Conservation (phyloP, 1,140 invertebrate genomes). For the Battus philenor region DNA sequence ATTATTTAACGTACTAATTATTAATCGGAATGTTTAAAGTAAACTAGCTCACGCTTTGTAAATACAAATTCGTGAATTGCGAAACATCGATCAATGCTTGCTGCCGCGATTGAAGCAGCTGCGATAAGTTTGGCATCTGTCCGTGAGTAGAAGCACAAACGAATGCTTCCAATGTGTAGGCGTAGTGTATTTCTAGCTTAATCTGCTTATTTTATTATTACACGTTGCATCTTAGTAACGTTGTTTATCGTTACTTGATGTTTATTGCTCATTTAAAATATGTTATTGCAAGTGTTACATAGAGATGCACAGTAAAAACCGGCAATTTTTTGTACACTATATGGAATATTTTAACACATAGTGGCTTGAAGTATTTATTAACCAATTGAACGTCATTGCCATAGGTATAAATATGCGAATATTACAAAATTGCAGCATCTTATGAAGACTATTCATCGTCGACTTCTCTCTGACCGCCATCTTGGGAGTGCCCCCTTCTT, state of each 20-base stretch:
- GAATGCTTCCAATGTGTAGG: conserved; percentile 15
- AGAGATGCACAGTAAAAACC: conserved; percentile 2
- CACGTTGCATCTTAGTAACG: background rate
- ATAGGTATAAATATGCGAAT: conserved; percentile 73
- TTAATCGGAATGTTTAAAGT: conserved; percentile 13
- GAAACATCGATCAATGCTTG: conserved; percentile 13
- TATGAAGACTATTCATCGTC: conserved; percentile 79
- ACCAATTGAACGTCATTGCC: conserved; percentile 63
- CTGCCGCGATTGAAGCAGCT: conserved; percentile 5
- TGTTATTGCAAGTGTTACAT: background rate
- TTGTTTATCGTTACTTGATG: conserved; percentile 9
- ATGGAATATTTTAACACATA: conserved; percentile 1
- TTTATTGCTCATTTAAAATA: conserved; percentile 13
- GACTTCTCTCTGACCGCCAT: conserved; percentile 76
- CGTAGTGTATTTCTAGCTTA: conserved; percentile 18
- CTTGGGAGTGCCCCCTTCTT: conserved; percentile 63
- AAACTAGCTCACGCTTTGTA: conserved; percentile 10
- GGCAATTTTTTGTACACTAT: conserved; percentile 12
- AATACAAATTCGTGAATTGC: conserved; percentile 13
- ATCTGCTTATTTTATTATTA: conserved; percentile 14
- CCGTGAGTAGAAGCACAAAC: conserved; percentile 8
- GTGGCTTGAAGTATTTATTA: conserved; percentile 37
- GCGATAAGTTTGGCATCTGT: conserved; percentile 17
- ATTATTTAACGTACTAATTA: no score
- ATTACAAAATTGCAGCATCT: conserved; percentile 77